Evolutionary conservation across 2,113 vertebrate genomes (phyloP).

Genomic region (Trematomus loennbergii): DNA sequence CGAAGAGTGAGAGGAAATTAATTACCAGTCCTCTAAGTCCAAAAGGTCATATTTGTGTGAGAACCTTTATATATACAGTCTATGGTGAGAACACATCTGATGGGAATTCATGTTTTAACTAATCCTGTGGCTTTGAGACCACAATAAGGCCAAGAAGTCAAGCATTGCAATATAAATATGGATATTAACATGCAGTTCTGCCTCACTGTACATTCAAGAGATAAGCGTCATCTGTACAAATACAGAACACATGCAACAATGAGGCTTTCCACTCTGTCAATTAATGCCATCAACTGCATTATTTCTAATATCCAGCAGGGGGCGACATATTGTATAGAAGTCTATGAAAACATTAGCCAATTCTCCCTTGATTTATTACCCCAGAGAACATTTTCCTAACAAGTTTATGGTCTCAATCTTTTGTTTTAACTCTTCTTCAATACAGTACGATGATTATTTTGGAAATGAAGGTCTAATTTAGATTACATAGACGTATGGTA

Average conservation of each 20-base stretch:
- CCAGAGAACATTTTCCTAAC: too few relatives aligned
- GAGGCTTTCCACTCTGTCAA: neutral
- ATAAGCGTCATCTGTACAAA: neutral
- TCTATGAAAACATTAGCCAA: too few relatives aligned
- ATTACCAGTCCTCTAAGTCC: neutral
- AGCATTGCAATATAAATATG: conserved; percentile 17
- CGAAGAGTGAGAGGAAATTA: neutral
- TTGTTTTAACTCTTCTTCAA: too few relatives aligned
- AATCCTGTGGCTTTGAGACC: conserved; percentile 5
- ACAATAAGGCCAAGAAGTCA: conserved; percentile 18
- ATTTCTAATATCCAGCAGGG: too few relatives aligned
- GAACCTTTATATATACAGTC: too few relatives aligned
- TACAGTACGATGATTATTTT: too few relatives aligned
- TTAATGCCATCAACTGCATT: neutral
- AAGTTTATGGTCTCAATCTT: too few relatives aligned
- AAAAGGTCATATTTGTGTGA: conserved; percentile 13
- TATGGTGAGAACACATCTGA: conserved; percentile 22
- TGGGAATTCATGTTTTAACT: conserved; percentile 2
- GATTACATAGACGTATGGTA: too few relatives aligned
- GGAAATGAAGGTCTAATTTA: too few relatives aligned
- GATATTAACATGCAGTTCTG: conserved; percentile 1
- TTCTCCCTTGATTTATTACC: too few relatives aligned
- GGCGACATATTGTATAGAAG: too few relatives aligned
- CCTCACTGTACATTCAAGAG: neutral
- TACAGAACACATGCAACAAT: neutral